Percentiles rank a stretch among this genome's conserved stretches.
These are phyloP conservation scores for Halichoerus grypus DNA, from an alignment of 2,113 vertebrate species.

Conservation along the genomic window DNA sequence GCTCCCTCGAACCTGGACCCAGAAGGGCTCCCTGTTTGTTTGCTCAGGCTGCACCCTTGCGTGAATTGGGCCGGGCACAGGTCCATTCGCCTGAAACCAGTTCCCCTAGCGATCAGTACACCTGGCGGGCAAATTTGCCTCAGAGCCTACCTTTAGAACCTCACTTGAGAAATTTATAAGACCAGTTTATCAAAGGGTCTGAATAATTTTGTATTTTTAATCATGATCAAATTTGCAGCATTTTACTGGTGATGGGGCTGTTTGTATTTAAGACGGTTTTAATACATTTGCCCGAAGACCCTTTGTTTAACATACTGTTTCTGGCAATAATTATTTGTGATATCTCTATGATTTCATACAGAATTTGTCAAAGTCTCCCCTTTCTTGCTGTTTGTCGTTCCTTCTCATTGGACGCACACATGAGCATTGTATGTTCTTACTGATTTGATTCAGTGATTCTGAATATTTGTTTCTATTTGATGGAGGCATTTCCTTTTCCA, in stretches of 20 bases:
- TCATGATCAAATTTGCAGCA: not conserved
- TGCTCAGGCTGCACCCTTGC: not conserved
- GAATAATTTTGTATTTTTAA: slow-evolving; percentile 61
- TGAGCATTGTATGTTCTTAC: not conserved
- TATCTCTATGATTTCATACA: not conserved
- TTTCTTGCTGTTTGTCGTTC: not conserved
- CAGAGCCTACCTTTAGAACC: not conserved
- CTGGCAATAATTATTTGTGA: slow-evolving; percentile 1
- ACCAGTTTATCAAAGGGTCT: slow-evolving; percentile 24
- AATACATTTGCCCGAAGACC: not conserved
- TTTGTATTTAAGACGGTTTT: slow-evolving; percentile 32
- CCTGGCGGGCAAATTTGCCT: not conserved
- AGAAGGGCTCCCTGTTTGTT: no score
- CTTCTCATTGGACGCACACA: not conserved
- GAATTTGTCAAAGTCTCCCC: not conserved
- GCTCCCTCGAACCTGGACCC: no score
- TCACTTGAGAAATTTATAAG: not conserved
- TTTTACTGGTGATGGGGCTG: not conserved
- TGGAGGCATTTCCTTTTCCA: not conserved
- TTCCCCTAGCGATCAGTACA: rapidly evolving
- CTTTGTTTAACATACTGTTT: slow-evolving; percentile 33
- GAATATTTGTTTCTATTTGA: not conserved
- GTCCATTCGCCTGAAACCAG: not conserved
- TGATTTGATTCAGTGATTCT: not conserved
- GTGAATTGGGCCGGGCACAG: rapidly evolving